Evolutionary conservation across 2,888 invertebrate genomes (phyloP), one percentile per base, ranked within the genome.

Genomic region (Dryadula phaetusa): DNA sequence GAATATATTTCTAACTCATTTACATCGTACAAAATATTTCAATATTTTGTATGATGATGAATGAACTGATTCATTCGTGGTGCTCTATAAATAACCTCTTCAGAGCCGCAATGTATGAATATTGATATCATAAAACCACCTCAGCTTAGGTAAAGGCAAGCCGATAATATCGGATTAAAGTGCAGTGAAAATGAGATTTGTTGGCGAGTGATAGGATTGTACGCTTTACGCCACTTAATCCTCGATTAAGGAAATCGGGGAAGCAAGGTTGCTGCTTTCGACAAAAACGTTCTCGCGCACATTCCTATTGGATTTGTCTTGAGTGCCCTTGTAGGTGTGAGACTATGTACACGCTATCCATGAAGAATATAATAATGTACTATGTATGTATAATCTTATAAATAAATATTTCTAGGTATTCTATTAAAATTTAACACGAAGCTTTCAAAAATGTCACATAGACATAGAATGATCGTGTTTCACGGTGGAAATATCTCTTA

Each of bases 181-280:
- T 89, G 90, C 87, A 88, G 82, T 86, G 84, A 81, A 84, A 90
- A 91, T 87, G 84, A 85, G 90, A 90, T 90, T 90, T 87, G 88
- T 84, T 82, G 82, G 81, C 82, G 84, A 87, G 85, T 85, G 86
- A 88, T 88, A 80, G 86, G 87, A 88, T 88, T 88, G 85, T 79
- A 85, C 82, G 83, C 82, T 84, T 86, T 86, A 88, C 85, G 79
- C 85, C 84, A 84, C 85, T 88, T 87, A 87, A 85, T 83, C 83
- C 82, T 74, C 85, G 86, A 86, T 88, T 85, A 86, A 82, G 52
- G 28, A 28, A 28, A 52, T 52, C 79, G 80, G 81, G 82, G 82
- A 78, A 73, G 77, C 77, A 75, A 80, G 74, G 76, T 75, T 72
- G 75, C 70, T 69, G 69, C 56, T 77, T 74, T 74, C 69, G 77